A percentile compares a stretch with the other conserved stretches of the same genome.
These are phyloP conservation scores for Aplysia californica DNA, from an alignment of 1,140 invertebrate species.

Conservation along the genomic window DNA sequence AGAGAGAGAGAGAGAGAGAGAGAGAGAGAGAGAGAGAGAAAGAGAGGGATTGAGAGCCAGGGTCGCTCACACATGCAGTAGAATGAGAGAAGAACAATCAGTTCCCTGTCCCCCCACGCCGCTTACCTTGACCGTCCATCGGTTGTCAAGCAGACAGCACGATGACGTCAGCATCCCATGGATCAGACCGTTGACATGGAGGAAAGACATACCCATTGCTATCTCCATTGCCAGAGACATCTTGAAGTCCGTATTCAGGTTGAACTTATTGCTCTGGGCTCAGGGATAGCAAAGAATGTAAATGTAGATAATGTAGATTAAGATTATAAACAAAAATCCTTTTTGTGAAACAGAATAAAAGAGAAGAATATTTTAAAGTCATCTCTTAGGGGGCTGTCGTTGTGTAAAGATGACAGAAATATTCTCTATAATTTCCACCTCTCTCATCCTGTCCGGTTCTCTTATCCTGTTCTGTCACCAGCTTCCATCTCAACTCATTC, in stretches of 20 bases:
- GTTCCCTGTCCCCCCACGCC: too few species aligned
- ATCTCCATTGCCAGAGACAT: conserved; percentile 47
- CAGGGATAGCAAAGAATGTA: too few species aligned
- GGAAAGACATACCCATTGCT: conserved; percentile 45
- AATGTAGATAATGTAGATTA: too few species aligned
- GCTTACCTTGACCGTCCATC: conserved; percentile 52
- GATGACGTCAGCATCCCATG: conserved; percentile 50
- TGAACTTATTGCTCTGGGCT: conserved; percentile 33
- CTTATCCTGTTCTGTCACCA: too few species aligned
- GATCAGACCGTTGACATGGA: conserved; percentile 45
- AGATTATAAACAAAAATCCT: too few species aligned
- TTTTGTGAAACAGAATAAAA: too few species aligned
- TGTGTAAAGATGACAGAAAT: too few species aligned
- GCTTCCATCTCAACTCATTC: too few species aligned
- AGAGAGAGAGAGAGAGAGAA: neutral
- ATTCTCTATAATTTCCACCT: too few species aligned
- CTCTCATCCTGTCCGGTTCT: too few species aligned
- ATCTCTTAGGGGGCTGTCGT: too few species aligned
- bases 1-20: neutral
- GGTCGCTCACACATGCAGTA: neutral
- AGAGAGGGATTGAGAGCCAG: neutral
- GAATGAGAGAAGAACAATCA: neutral
- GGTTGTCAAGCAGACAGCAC: conserved; percentile 50
- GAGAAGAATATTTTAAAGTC: too few species aligned
- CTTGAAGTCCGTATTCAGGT: conserved; percentile 46